Base-by-base conservation (phyloP, 2,113 vertebrate species). In the Centropus bengalensis region DNA sequence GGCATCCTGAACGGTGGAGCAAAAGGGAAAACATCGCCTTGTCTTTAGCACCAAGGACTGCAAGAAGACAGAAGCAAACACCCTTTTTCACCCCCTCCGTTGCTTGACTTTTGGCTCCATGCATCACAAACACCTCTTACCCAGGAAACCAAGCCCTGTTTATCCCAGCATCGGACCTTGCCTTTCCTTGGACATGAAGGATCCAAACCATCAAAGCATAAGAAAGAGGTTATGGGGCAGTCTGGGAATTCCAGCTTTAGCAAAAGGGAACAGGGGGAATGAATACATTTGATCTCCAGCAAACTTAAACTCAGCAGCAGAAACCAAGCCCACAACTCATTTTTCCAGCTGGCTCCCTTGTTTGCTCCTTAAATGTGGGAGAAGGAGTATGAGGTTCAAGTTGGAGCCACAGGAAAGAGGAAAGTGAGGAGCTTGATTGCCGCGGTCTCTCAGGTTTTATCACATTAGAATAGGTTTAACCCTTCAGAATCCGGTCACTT, bases 391-490 rank as follows among this genome's bases (percentile, higher is more conserved):
- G 94, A 69, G 28, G 81, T 83, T 88, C 30, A 91, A 94, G 75
- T 38, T 84, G 77, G 64, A 86, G 78, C 70, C 86, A 85, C 32
- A 40, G 91, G 69, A 97, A 97, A 94, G 33, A n/a, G 47, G 59
- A 94, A 93, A 85, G 81, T 49, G 83, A 92, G 91, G 88, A 88
- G 90, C 64, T 93, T 91, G 95, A 95, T 96, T 96, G 90, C 94
- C 95, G 86, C 69, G 83, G 73, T 88, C 82, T 94, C 96, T 94
- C 87, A 76, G 86, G 86, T 94, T 96, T 97, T 97, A 92, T 79
- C 95, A 96, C 88, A 95, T 95, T 96, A 95, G 95, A 97, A 96
- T 93, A 97, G 96, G 88, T 97, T 98, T 98, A 98, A 98, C 97
- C 96, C 94, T 95, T 97, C 52, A 91, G 95, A 97, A 95, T 77